Percentiles rank a stretch among this genome's conserved stretches.
These are phyloP conservation scores for Phoeniculus purpureus DNA, from an alignment of 2,797 vertebrate genomes.

Conservation along the genomic window DNA sequence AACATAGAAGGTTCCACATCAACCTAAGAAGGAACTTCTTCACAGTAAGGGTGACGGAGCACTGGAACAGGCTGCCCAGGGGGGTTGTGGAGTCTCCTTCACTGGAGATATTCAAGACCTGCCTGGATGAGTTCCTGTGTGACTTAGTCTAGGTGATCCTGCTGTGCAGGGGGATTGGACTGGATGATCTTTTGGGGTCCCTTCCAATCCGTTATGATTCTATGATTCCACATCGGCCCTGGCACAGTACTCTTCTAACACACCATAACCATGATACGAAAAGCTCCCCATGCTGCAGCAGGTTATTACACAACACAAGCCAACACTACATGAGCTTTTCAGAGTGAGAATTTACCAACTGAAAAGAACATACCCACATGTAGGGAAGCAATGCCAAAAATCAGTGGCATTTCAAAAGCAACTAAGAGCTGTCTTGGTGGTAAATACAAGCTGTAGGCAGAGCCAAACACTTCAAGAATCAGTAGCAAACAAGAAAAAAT, in stretches of 20 bases:
- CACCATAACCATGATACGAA: background rate
- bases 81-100: too few relatives aligned
- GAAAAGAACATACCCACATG: background rate
- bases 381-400: background rate
- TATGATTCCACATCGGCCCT: too few relatives aligned
- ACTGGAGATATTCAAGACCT: too few relatives aligned
- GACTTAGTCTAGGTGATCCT: too few relatives aligned
- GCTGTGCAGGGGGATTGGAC: too few relatives aligned
- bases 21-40: too few relatives aligned
- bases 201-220: too few relatives aligned
- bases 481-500: background rate
- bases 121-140: too few relatives aligned
- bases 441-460: background rate
- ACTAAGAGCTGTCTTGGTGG: background rate
- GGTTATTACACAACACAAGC: background rate
- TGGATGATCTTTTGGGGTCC: too few relatives aligned
- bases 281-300: background rate
- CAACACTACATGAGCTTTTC: background rate
- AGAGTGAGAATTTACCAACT: background rate
- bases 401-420: background rate
- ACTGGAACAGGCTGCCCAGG: too few relatives aligned
- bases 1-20: too few relatives aligned
- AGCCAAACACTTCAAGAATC: background rate
- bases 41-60: too few relatives aligned
- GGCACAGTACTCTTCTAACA: background rate